A percentile compares a stretch with the other conserved stretches of the same genome.
phyloP scores from a whole-genome alignment of 2,888 invertebrate species.

The Lordiphosa andalusiaca region DNA sequence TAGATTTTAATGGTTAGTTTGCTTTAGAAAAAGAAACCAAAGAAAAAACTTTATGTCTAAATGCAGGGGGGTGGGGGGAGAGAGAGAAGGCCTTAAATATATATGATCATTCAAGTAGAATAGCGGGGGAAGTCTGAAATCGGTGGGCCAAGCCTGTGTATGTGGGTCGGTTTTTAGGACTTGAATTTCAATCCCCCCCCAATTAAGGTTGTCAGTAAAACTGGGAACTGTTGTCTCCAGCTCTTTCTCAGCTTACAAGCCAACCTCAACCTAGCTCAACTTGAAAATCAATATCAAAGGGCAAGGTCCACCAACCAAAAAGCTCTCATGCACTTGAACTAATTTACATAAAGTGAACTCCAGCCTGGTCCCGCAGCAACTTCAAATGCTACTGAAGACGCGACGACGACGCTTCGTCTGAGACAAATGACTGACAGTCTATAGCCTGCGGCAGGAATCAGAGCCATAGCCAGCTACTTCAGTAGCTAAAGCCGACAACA shows the following conservation, averaged over 20 bases:
- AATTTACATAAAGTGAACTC: constrained; percentile 67
- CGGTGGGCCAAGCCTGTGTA: background rate
- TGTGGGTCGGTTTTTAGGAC: no score
- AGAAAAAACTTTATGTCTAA: no score
- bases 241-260: no score
- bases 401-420: constrained; percentile 51
- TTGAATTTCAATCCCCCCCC: no score
- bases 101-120: constrained; percentile 1
- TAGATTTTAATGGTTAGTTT: constrained; percentile 45
- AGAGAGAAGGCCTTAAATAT: background rate
- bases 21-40: no score
- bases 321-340: constrained; percentile 51
- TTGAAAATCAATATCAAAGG: constrained; percentile 6
- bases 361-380: constrained; percentile 19
- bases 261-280: constrained; percentile 11
- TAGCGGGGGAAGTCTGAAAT: background rate
- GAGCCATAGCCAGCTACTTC: constrained; percentile 72
- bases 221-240: no score
- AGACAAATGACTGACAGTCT: constrained; percentile 67
- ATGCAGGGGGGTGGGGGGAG: no score
- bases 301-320: background rate
- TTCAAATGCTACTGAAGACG: background rate
- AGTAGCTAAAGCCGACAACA: constrained; percentile 75
- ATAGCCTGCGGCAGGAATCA: constrained; percentile 45
- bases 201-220: no score